Evolutionary conservation across 1,140 invertebrate genomes (phyloP).

Genomic region (Tribolium madens): DNA sequence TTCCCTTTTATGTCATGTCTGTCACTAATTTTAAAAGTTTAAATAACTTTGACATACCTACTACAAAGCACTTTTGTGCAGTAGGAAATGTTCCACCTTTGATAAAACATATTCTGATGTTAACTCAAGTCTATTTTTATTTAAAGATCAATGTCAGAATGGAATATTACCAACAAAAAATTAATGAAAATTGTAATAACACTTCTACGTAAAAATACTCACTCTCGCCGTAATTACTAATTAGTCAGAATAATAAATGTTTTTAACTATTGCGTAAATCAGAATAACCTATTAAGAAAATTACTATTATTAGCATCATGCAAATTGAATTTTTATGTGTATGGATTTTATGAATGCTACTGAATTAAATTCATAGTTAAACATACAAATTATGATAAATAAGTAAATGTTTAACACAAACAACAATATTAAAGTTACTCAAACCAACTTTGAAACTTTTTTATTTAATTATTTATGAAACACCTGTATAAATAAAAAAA

Average conservation of each 20-base stretch:
- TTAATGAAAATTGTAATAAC: background rate
- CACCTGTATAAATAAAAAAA: too few relatives aligned
- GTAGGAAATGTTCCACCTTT: too few relatives aligned
- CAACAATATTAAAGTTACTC: too few relatives aligned
- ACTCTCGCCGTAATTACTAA: background rate
- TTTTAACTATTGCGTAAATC: constrained; percentile 6
- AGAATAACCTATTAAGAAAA: constrained; percentile 3
- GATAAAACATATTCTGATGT: background rate
- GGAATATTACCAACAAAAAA: background rate
- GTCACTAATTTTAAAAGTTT: too few relatives aligned
- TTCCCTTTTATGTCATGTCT: too few relatives aligned
- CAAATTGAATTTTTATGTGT: background rate
- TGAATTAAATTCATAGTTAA: background rate
- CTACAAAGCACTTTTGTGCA: too few relatives aligned
- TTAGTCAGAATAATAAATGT: background rate
- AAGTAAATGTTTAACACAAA: too few relatives aligned
- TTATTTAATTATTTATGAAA: too few relatives aligned
- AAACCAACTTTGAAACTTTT: too few relatives aligned
- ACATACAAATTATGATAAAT: background rate
- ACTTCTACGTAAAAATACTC: background rate
- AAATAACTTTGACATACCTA: too few relatives aligned
- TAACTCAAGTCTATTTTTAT: background rate
- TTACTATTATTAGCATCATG: background rate
- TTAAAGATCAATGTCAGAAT: background rate
- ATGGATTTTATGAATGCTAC: background rate